Conservation (phyloP, 2,797 vertebrate genomes). For the Myoxocephalus aenaeus region DNA sequence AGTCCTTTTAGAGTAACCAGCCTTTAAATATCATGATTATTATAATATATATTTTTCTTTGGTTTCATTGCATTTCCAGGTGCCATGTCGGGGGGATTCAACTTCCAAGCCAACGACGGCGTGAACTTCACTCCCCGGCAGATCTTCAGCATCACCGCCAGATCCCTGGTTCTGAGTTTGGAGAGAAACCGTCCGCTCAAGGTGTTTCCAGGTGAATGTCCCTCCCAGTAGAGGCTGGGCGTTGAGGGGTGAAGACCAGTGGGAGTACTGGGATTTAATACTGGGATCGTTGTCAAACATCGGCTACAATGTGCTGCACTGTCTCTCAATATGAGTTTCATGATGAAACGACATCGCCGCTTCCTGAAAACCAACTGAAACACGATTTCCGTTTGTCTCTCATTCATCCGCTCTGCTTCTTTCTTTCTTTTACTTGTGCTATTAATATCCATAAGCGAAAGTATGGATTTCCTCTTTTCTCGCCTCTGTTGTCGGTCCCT, state of each 20-base stretch:
- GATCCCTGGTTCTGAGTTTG: slow-evolving; percentile 83
- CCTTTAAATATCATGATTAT: neutral
- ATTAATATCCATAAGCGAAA: neutral
- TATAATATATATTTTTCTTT: neutral
- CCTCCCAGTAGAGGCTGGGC: neutral
- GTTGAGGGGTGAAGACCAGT: too few relatives aligned
- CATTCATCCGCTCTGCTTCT: neutral
- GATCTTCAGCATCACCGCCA: slow-evolving; percentile 92
- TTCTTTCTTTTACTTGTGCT: neutral
- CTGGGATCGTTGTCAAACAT: too few relatives aligned
- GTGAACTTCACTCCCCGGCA: slow-evolving; percentile 90
- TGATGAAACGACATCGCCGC: slow-evolving; percentile 9
- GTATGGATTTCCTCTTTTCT: slow-evolving; percentile 30
- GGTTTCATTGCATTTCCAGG: slow-evolving; percentile 73
- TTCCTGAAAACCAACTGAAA: slow-evolving; percentile 37
- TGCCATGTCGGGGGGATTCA: slow-evolving; percentile 91
- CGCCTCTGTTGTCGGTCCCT: neutral
- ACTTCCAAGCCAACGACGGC: slow-evolving; percentile 93
- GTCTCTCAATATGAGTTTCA: neutral
- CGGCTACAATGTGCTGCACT: too few relatives aligned
- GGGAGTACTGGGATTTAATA: too few relatives aligned
- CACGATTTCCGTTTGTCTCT: neutral
- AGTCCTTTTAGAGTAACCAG: neutral
- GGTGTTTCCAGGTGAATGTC: slow-evolving; percentile 85
- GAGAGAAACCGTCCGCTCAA: slow-evolving; percentile 86